Conservation (phyloP, 2,797 vertebrate genomes). For the Tokudaia muenninki region DNA sequence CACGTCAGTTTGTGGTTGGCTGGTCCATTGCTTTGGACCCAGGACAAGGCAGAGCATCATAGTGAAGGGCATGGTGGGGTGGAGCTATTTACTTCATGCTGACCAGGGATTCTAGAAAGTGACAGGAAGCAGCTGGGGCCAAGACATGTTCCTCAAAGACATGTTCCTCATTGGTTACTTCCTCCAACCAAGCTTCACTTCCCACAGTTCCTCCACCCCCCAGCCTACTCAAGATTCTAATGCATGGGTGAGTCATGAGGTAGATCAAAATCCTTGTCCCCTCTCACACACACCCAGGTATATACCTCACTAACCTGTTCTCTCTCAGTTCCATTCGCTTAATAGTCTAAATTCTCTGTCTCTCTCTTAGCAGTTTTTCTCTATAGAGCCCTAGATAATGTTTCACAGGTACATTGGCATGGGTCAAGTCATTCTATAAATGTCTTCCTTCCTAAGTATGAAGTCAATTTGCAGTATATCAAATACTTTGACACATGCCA, state of each 20-base stretch:
- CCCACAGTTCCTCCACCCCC: neutral
- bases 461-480: slow-evolving; percentile 47
- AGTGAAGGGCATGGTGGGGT: neutral
- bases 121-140: neutral
- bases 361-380: neutral
- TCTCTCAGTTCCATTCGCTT: neutral
- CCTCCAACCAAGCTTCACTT: neutral
- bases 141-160: neutral
- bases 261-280: neutral
- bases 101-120: neutral
- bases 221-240: neutral
- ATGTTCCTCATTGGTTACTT: neutral
- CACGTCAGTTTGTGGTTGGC: neutral
- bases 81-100: neutral
- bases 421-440: slow-evolving; percentile 35
- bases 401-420: neutral
- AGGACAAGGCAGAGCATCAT: neutral
- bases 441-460: neutral
- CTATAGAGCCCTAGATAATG: slow-evolving; percentile 14
- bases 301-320: neutral
- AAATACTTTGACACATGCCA: slow-evolving; percentile 33
- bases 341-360: neutral
- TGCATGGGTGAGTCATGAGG: neutral
- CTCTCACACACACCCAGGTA: neutral
- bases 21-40: neutral